Evolutionary conservation across 1,140 invertebrate species (phyloP).

Genomic region (Ephestia elutella): DNA sequence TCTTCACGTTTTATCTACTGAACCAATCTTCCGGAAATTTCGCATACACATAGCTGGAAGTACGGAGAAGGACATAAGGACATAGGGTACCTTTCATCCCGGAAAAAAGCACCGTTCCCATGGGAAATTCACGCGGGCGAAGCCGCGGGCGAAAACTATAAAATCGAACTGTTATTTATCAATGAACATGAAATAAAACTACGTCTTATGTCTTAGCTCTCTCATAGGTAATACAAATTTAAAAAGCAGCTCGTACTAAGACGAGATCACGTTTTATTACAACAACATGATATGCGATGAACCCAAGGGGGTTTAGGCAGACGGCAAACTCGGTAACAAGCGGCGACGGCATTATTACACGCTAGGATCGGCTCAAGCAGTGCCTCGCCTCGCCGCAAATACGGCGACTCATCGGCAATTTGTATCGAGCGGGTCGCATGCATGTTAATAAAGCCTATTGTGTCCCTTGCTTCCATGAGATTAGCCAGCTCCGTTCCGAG

Average conservation of each 20-base stretch:
- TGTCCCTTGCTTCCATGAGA: conserved; percentile 38
- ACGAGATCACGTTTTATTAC: neutral
- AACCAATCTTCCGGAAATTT: too few relatives aligned
- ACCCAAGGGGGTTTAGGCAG: conserved; percentile 9
- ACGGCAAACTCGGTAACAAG: conserved; percentile 17
- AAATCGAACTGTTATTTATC: too few relatives aligned
- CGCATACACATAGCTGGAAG: too few relatives aligned
- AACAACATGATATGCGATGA: neutral
- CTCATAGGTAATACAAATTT: neutral
- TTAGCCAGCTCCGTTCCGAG: conserved; percentile 26
- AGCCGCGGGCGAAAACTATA: too few relatives aligned
- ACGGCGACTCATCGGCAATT: conserved; percentile 41
- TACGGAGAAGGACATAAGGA: too few relatives aligned
- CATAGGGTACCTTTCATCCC: too few relatives aligned
- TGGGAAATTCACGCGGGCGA: too few relatives aligned
- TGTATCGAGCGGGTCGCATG: conserved; percentile 43
- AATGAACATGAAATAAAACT: too few relatives aligned
- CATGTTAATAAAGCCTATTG: conserved; percentile 63
- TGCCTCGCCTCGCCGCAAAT: conserved; percentile 18
- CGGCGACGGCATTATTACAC: conserved; percentile 20
- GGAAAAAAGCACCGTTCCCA: too few relatives aligned
- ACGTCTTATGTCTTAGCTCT: too few relatives aligned
- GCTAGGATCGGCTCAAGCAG: conserved; percentile 16
- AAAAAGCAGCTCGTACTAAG: neutral
- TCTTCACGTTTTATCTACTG: too few relatives aligned